Percentiles rank a stretch among this genome's conserved stretches.
These are phyloP conservation scores for Gallinago nigripennis DNA, from an alignment of 2,797 vertebrate species.

Conservation along the genomic window DNA sequence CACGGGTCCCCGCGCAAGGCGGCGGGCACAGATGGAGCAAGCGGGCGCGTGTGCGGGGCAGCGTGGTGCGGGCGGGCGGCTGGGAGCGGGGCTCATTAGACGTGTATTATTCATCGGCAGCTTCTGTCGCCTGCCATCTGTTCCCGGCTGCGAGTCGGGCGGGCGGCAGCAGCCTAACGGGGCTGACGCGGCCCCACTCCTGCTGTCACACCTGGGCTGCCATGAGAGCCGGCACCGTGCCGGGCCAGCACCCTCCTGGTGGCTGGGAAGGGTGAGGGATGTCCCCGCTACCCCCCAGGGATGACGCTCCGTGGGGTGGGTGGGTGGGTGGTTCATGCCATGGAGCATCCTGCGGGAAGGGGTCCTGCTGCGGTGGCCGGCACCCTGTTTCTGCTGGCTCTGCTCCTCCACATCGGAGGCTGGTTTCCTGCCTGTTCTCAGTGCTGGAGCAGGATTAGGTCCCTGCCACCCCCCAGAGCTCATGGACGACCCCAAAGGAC, in stretches of 20 bases:
- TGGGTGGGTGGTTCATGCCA: rapidly evolving
- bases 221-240: not conserved
- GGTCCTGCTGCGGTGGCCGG: rapidly evolving
- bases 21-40: not conserved
- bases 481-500: too few species aligned
- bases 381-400: not conserved
- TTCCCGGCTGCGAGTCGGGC: conserved; percentile 37
- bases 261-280: rapidly evolving
- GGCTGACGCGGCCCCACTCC: conserved; percentile 17
- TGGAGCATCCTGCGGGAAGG: not conserved
- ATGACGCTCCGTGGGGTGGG: rapidly evolving
- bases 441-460: not conserved
- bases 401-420: not conserved
- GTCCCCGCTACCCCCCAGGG: not conserved
- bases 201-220: conserved; percentile 28
- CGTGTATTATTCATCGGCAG: conserved; percentile 49
- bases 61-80: not conserved
- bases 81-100: conserved; percentile 24
- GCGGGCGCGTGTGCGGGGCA: not conserved
- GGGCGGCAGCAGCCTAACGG: conserved; percentile 7
- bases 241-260: not conserved
- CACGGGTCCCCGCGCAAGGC: rapidly evolving
- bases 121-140: conserved; percentile 68
- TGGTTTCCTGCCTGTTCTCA: not conserved
- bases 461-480: not conserved